Percentiles rank a stretch among this genome's conserved stretches.
phyloP scores from a whole-genome alignment of 2,888 invertebrate genomes.

The Pristionchus maxplancki region DNA sequence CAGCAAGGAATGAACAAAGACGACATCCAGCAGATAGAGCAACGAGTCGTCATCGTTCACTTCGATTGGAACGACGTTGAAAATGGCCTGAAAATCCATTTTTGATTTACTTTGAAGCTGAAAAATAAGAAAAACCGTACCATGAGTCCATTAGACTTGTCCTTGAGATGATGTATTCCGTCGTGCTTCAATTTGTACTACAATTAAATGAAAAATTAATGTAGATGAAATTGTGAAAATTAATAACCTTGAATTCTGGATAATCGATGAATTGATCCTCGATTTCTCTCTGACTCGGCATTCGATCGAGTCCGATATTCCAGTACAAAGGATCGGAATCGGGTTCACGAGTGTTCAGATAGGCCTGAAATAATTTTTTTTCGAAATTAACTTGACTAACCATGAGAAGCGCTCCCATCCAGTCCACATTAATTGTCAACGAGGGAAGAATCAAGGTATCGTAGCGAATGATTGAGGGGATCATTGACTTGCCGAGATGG shows the following conservation, averaged over 20 bases:
- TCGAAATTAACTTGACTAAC: not conserved
- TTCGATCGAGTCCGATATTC: not conserved
- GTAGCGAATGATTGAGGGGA: not conserved
- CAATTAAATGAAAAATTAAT: no score
- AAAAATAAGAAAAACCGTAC: not conserved
- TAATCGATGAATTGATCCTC: not conserved
- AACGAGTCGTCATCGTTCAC: not conserved
- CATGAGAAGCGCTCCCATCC: not conserved
- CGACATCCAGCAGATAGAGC: not conserved
- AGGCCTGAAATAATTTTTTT: not conserved
- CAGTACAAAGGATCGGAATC: not conserved
- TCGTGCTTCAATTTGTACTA: not conserved
- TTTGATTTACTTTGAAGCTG: not conserved
- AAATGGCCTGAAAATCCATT: not conserved
- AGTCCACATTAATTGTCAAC: not conserved
- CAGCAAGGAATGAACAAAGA: no score
- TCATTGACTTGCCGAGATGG: not conserved
- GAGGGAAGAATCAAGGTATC: not conserved
- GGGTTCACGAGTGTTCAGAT: not conserved
- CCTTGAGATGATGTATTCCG: not conserved
- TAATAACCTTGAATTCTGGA: not conserved
- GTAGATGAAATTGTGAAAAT: not conserved
- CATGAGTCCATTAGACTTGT: not conserved
- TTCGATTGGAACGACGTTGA: not conserved
- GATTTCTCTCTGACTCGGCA: not conserved